Evolutionary conservation across 2,888 invertebrate genomes (phyloP), one percentile per base, ranked within the genome.

Genomic region (Pterostichus niger): DNA sequence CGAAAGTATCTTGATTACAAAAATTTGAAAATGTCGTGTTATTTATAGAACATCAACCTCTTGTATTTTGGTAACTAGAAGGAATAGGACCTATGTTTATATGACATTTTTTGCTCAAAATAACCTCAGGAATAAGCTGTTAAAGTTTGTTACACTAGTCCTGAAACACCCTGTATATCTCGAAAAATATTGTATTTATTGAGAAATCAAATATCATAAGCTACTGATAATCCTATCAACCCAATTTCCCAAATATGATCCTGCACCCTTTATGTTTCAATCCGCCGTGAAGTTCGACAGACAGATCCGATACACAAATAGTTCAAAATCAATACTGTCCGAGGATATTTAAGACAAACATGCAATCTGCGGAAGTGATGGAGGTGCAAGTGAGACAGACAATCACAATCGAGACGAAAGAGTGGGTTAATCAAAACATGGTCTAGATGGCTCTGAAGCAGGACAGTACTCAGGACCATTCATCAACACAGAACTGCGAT

Each of bases 261-360:
- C 35, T 56, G 9, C 24, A 31, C 2, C 46, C 68, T 71, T 71
- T 71, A 71, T 44, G 44, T 71, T 71, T 71, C 68, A 71, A 71
- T 71, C 44, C 44, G 44, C 17, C 10, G 24, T 71, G 40, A 40
- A 40, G 68, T 46, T 17, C 40, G 24, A 40, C 40, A 56, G 79
- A 46, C 61, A 64, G 59, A 56, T 46, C 79, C 6, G 79, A 64
- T 68, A 52, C 68, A 80, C 68, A 82, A 82, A 82, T 82, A 82
- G 56, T 82, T 82, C 11, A 10, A 59, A 82, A 80, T 80, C 71
- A 80, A 80, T 80, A 75, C 75, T 31, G 61, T 82, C 75, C 82
- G 73, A 75, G 56, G 46, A 75, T 82, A 82, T 73, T 52, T 79
- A 75, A 82, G 82, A 82, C 82, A 82, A 82, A 82, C 82, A 82